Conservation (phyloP, 2,888 invertebrate genomes). For the Melanargia galathea region DNA sequence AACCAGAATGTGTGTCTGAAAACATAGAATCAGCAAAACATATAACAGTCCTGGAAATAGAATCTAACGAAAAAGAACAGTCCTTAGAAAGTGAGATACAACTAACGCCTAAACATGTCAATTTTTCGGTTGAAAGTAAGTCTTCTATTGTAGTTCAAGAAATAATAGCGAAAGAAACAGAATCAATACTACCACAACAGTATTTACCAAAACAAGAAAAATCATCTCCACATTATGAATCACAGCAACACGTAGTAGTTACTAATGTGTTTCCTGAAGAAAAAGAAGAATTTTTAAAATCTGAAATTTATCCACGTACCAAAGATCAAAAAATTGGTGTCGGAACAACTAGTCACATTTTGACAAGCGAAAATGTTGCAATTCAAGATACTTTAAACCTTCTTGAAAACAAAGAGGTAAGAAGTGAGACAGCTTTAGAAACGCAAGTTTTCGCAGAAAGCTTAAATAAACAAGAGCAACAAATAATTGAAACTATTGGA, state of each 20-base stretch:
- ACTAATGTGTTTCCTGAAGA: conserved; percentile 56
- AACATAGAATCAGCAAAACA: conserved; percentile 69
- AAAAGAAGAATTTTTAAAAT: conserved; percentile 53
- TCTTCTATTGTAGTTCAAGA: conserved; percentile 58
- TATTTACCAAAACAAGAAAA: conserved; percentile 49
- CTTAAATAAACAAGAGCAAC: conserved; percentile 48
- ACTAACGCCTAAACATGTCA: conserved; percentile 42
- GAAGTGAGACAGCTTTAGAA: conserved; percentile 48
- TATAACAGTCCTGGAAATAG: conserved; percentile 77
- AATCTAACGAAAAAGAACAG: conserved; percentile 74
- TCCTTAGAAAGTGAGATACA: conserved; percentile 41
- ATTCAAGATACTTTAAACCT: conserved; percentile 55
- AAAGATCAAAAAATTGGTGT: conserved; percentile 54
- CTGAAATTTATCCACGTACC: conserved; percentile 41
- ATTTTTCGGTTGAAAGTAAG: conserved; percentile 51
- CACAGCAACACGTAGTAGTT: conserved; percentile 59
- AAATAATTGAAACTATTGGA: conserved; percentile 47
- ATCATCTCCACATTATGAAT: conserved; percentile 47
- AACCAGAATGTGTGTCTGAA: conserved; percentile 46
- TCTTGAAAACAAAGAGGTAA: conserved; percentile 44
- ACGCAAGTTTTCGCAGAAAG: conserved; percentile 47
- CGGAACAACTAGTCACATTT: conserved; percentile 55
- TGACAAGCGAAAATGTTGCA: conserved; percentile 58
- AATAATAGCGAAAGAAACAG: conserved; percentile 55
- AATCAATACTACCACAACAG: conserved; percentile 43